Evolutionary conservation across 1,140 invertebrate genomes (phyloP).

Genomic region (Dolichoris vasculosae): DNA sequence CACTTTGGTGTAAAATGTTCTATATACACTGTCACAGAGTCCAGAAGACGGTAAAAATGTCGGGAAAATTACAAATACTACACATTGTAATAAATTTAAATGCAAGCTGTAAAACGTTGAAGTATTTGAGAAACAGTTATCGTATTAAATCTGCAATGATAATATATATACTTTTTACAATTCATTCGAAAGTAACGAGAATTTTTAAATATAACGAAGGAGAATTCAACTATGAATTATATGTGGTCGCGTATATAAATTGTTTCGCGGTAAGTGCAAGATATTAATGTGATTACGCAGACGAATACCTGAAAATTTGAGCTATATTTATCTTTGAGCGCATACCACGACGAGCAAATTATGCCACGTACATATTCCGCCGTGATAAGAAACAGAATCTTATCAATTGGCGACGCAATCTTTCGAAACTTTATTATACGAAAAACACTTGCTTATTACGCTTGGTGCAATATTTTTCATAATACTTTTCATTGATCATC

Average conservation of each 20-base stretch:
- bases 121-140: neutral
- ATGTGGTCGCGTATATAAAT: neutral
- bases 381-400: neutral
- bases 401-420: slow-evolving; percentile 4
- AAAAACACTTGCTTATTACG: neutral
- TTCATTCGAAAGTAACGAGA: neutral
- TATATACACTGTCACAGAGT: neutral
- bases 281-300: slow-evolving; percentile 8
- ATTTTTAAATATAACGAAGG: neutral
- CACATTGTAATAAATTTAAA: no score
- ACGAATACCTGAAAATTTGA: slow-evolving; percentile 5
- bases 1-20: no score
- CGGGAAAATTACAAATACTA: neutral
- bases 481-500: no score
- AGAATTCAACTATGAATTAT: neutral
- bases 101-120: neutral
- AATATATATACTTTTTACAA: neutral
- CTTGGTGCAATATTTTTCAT: no score
- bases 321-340: slow-evolving; percentile 18
- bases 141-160: neutral
- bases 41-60: neutral
- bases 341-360: neutral
- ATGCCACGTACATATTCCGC: neutral
- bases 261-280: neutral
- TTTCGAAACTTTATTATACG: neutral